phyloP scores from a whole-genome alignment of 2,797 vertebrate genomes.

The Halcyon smyrnensis region DNA sequence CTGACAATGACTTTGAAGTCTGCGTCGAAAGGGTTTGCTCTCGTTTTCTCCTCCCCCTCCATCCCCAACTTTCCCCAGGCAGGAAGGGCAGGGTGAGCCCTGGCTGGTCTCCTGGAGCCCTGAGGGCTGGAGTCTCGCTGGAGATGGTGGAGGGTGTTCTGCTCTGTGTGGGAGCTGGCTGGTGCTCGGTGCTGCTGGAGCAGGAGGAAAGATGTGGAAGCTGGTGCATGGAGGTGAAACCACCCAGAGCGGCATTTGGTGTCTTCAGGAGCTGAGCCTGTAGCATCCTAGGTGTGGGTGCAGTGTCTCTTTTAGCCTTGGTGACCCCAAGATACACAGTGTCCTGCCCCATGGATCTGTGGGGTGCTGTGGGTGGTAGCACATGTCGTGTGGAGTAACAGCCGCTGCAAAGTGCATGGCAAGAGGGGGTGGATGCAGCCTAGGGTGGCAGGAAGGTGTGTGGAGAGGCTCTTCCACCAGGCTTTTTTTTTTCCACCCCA shows the following conservation, averaged over 20 bases:
- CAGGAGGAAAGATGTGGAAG: neutral
- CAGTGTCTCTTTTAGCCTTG: neutral
- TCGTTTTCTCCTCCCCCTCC: neutral
- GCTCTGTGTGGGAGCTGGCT: neutral
- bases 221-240: neutral
- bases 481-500: neutral
- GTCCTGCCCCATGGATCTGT: rapidly evolving
- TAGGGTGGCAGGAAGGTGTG: neutral
- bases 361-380: neutral
- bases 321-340: rapidly evolving
- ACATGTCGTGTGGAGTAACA: rapidly evolving
- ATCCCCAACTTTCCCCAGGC: neutral
- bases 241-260: rapidly evolving
- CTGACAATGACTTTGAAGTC: constrained; percentile 68
- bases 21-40: neutral
- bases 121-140: neutral
- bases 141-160: neutral
- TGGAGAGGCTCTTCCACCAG: neutral
- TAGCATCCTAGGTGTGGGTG: neutral
- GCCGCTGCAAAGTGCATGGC: rapidly evolving
- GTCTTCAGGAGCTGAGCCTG: neutral
- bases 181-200: neutral
- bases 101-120: neutral
- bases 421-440: rapidly evolving
- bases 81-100: neutral